Percentiles rank a stretch among this genome's conserved stretches.
These are phyloP conservation scores for Haliclystus octoradiatus DNA, from an alignment of 30 jellyfish, hydroid and myxozoan species.

Conservation along the genomic window DNA sequence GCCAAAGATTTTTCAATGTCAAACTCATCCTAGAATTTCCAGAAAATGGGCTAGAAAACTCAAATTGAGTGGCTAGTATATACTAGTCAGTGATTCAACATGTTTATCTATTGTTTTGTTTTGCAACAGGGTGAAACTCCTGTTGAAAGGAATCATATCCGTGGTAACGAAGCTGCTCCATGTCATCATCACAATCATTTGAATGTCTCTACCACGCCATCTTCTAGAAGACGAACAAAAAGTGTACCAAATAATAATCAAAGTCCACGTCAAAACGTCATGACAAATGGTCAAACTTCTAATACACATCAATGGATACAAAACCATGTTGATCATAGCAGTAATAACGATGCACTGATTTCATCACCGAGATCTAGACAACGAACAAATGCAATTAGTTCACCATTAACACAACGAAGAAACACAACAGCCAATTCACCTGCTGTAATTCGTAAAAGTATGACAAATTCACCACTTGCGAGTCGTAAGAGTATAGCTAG, in stretches of 20 bases:
- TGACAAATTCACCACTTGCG: too few species aligned
- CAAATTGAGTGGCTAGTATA: too few species aligned
- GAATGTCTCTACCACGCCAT: background rate
- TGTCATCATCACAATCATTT: background rate
- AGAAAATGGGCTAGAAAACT: too few species aligned
- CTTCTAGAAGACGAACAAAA: background rate
- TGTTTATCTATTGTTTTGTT: too few species aligned
- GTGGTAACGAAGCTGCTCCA: background rate
- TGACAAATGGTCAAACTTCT: background rate
- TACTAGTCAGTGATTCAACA: too few species aligned
- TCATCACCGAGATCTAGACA: background rate
- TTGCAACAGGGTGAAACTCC: too few species aligned
- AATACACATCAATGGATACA: background rate
- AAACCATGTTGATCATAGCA: background rate
- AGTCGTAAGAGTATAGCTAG: too few species aligned
- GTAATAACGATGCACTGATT: background rate
- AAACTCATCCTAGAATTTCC: too few species aligned
- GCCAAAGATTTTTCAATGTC: too few species aligned
- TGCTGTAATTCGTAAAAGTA: too few species aligned
- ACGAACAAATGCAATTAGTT: background rate
- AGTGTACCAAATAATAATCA: too few species aligned
- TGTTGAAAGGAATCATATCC: background rate
- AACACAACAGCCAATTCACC: too few species aligned
- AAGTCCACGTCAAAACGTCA: background rate
- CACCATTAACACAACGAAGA: background rate